Conservation (phyloP, 2,888 invertebrate species). For the Dimorphilus gyrociliatus region DNA sequence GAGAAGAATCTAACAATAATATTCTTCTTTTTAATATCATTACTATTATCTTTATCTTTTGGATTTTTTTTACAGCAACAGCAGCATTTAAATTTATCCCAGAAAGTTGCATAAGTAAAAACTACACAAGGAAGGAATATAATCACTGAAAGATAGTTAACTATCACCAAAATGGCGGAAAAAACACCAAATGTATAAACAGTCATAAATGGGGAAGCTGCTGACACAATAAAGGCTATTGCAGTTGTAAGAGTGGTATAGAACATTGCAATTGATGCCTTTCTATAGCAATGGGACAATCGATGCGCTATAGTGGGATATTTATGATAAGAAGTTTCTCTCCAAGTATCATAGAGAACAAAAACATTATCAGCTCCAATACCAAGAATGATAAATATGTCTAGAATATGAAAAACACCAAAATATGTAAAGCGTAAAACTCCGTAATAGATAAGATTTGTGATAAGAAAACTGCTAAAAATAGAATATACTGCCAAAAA, state of each 20-base stretch:
- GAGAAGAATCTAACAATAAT: slow-evolving; percentile 16
- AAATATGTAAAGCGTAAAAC: slow-evolving; percentile 10
- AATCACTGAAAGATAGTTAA: slow-evolving; percentile 30
- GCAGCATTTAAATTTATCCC: slow-evolving; percentile 11
- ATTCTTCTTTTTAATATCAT: too few relatives aligned
- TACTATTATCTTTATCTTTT: too few relatives aligned
- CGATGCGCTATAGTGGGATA: slow-evolving; percentile 16
- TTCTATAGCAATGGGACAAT: slow-evolving; percentile 21
- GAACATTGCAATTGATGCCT: slow-evolving; percentile 24
- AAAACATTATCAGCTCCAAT: slow-evolving; percentile 32
- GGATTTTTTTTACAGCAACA: slow-evolving; percentile 9
- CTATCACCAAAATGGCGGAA: slow-evolving; percentile 19
- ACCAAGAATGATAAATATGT: slow-evolving; percentile 31
- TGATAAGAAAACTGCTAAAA: slow-evolving; percentile 9
- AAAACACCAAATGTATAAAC: slow-evolving; percentile 25
- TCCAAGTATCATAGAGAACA: slow-evolving; percentile 29
- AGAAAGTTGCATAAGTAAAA: slow-evolving; percentile 12
- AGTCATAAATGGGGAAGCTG: slow-evolving; percentile 21
- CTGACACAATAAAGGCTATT: slow-evolving; percentile 24
- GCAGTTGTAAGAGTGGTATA: slow-evolving; percentile 28
- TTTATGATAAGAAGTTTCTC: slow-evolving; percentile 14
- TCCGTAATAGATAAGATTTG: slow-evolving; percentile 13
- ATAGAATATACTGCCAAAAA: slow-evolving; percentile 9
- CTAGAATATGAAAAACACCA: slow-evolving; percentile 29
- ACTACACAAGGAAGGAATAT: slow-evolving; percentile 26